phyloP scores from a whole-genome alignment of 1,140 invertebrate species.

The Drosophila pseudoobscura region DNA sequence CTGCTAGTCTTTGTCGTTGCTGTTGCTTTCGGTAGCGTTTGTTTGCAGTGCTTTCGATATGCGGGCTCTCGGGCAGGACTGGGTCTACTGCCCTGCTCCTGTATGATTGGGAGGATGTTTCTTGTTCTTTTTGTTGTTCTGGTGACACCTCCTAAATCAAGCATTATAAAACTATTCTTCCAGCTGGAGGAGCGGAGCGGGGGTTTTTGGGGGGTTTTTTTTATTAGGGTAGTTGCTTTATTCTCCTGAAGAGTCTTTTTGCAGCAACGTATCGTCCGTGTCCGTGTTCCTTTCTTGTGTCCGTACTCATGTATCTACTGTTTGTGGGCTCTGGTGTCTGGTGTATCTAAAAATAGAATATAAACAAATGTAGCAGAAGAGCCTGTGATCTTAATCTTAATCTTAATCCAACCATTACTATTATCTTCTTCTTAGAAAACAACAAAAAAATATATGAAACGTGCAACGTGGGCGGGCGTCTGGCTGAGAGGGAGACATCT shows the following conservation, averaged over 20 bases:
- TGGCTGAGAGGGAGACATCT: no score
- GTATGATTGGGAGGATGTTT: constrained; percentile 8
- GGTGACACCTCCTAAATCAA: constrained; percentile 22
- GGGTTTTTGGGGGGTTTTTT: constrained; percentile 19
- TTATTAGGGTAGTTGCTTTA: constrained; percentile 40
- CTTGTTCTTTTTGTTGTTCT: constrained; percentile 15
- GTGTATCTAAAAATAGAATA: constrained; percentile 29
- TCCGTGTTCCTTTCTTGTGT: constrained; percentile 23
- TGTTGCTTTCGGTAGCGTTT: constrained; percentile 15
- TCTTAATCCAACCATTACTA: not conserved
- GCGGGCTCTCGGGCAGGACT: constrained; percentile 14
- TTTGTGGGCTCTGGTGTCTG: constrained; percentile 20
- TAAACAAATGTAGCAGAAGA: not conserved
- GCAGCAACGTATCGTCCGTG: constrained; percentile 25
- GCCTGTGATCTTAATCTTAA: not conserved
- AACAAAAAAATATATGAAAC: no score
- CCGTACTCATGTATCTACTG: constrained; percentile 50
- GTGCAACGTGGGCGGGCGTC: constrained; percentile 4
- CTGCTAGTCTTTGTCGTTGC: constrained; percentile 1
- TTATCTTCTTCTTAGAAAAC: not conserved
- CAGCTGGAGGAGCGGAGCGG: not conserved
- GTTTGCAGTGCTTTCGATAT: constrained; percentile 22
- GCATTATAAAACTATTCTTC: constrained; percentile 21
- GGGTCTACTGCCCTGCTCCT: not conserved
- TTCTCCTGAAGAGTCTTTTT: constrained; percentile 37